Evolutionary conservation across 2,888 invertebrate genomes (phyloP), one percentile per base, ranked within the genome.

Genomic region (Drosophila parthenogenetica): DNA sequence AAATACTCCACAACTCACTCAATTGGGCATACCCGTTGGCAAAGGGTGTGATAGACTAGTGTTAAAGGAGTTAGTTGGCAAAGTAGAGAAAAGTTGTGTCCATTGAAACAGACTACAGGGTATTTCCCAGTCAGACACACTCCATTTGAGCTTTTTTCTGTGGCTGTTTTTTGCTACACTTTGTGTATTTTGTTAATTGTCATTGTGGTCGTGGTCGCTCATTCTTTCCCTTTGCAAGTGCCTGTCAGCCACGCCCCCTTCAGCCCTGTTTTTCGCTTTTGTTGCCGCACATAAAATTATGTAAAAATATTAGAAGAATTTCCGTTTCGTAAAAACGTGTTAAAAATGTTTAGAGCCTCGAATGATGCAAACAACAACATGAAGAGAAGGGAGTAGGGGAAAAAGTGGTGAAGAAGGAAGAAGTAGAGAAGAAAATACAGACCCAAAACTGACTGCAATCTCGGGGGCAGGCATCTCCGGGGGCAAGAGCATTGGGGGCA

Each of bases 261-360:
- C 8, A 29, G 29, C 29, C 7, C 29, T 8, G 29, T 5, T 29
- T 19, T 16, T 40, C 29, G 13, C 49, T 55, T 14, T 39, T 37
- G 61, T 39, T 50, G 54, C 50, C 66, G 61, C 64, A 69, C 68
- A 76, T 66, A 51, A 54, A 79, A 75, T 81, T 70, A 80, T 83
- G 83, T 80, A 87, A 83, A 73, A 63, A 71, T 51, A 46, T 72
- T 45, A 50, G 58, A 66, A 80, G 81, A 79, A 85, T 81, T 82
- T 81, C 77, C 83, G 81, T 78, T 85, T 77, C 51, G 74, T 48
- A 69, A 77, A 80, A 78, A 69, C 81, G 73, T 87, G 81, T 81
- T 73, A 70, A 81, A 74, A 73, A 54, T 73, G 66, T 66, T 77
- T 73, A 77, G 58, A 71, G 72, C 77, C 62, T 57, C 39, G 35